Evolutionary conservation across 2,113 vertebrate species (phyloP), one percentile per base, ranked within the genome.

Genomic region (Phainopepla nitens): DNA sequence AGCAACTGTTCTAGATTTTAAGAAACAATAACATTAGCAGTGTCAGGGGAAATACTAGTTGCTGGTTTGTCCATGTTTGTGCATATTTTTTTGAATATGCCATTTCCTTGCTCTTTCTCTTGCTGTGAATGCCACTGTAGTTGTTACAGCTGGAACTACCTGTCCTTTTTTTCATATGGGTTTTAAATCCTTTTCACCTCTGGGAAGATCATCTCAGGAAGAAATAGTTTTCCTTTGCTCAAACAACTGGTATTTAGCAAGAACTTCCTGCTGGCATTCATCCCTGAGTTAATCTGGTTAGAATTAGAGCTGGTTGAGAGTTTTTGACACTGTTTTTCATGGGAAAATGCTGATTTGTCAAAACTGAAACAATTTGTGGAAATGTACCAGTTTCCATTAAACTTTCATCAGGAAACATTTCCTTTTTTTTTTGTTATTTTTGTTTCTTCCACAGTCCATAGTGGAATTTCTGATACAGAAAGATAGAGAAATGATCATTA

Each of bases 361-460:
- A 94, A 97, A 96, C 93, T 60, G 82, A 93, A 95, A 97, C 96
- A 96, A 97, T 97, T 96, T 92, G 93, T 94, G 96, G 95, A 97
- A 97, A 96, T 78, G 86, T 94, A 95, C 93, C 60, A 70, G 68
- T 94, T 96, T 97, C 93, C 82, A 96, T 86, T 66, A 82, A 86
- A 93, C 82, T 88, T 96, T 94, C 88, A 70, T 90, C 66, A 73
- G 88, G 95, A 96, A 94, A 57, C 31, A 23, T 58, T 87, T 56
- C 28, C 7, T 77, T 49, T 33, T 28, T 45, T 22, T 45, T 18
- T 21, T n/a, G 39, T 11, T 10, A 36, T 58, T 45, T 24, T 33
- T 57, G 27, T 60, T 11, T 44, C 23, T 27, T 31, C 7, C 16
- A 3, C 9, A 41, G 36, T 60, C 61, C 54, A 39, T 8, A 11